A percentile compares a stretch with the other conserved stretches of the same genome.
These are phyloP conservation scores for Tenrec ecaudatus DNA, from an alignment of 2,113 vertebrate species.

Conservation along the genomic window DNA sequence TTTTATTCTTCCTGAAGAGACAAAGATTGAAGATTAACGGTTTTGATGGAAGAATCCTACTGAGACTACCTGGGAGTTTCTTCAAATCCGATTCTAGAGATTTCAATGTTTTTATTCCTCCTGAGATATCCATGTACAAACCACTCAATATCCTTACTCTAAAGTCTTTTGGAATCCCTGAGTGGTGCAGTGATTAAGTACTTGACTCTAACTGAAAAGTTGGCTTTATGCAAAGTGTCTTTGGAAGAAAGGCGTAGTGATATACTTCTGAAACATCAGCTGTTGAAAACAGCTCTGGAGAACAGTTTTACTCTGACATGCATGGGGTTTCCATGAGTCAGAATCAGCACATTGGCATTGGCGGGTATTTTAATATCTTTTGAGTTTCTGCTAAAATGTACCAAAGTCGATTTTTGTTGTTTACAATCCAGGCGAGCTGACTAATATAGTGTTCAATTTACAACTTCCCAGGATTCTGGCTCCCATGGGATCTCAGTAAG, in stretches of 20 bases:
- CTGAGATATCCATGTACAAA: background rate
- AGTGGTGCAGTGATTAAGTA: background rate
- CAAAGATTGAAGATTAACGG: background rate
- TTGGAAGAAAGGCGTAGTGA: background rate
- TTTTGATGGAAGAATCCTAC: background rate
- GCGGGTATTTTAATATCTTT: background rate
- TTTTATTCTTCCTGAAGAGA: background rate
- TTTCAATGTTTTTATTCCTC: background rate
- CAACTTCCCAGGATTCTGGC: background rate
- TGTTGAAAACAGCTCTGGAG: background rate
- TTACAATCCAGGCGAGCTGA: background rate
- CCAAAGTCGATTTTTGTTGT: background rate
- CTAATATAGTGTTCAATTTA: background rate
- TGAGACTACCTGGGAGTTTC: background rate
- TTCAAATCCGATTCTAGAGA: background rate
- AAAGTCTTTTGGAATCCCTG: background rate
- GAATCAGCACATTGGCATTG: background rate
- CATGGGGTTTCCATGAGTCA: background rate
- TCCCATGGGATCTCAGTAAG: background rate
- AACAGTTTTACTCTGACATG: background rate
- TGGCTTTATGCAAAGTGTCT: background rate
- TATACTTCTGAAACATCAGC: background rate
- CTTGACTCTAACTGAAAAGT: background rate
- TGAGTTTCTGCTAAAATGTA: background rate
- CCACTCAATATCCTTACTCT: background rate